Evolutionary conservation across 2,888 invertebrate genomes (phyloP).

Genomic region (Drosophila maculinotata): DNA sequence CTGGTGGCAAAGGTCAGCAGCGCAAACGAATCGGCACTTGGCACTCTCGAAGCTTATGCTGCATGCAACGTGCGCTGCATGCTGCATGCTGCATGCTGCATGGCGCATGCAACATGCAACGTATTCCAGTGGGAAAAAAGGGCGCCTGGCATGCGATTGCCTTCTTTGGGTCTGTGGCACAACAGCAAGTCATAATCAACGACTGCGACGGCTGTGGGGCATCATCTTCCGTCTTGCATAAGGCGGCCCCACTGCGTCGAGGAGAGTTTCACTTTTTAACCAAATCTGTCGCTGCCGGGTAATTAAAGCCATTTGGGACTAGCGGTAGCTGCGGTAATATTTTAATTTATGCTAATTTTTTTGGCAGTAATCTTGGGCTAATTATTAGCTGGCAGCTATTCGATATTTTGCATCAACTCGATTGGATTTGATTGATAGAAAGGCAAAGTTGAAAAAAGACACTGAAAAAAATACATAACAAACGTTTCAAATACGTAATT

Average conservation of each 20-base stretch:
- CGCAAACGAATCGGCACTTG: slow-evolving; percentile 62
- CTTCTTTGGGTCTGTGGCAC: slow-evolving; percentile 73
- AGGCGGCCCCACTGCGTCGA: slow-evolving; percentile 27
- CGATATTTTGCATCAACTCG: too few relatives aligned
- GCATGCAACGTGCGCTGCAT: slow-evolving; percentile 36
- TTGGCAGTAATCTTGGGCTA: slow-evolving; percentile 42
- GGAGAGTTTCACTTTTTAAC: slow-evolving; percentile 69
- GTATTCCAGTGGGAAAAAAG: slow-evolving; percentile 51
- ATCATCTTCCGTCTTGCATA: slow-evolving; percentile 80
- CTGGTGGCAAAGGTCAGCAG: slow-evolving; percentile 70
- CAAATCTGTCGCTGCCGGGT: slow-evolving; percentile 62
- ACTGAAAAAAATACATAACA: not conserved
- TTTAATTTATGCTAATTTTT: slow-evolving; percentile 71
- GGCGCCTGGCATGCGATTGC: slow-evolving; percentile 62
- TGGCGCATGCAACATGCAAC: slow-evolving; percentile 27
- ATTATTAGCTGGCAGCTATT: slow-evolving; percentile 48
- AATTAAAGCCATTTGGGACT: slow-evolving; percentile 61
- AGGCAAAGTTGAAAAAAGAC: slow-evolving; percentile 12
- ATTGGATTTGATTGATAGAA: slow-evolving; percentile 59
- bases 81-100: slow-evolving; percentile 36
- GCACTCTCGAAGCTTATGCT: slow-evolving; percentile 29
- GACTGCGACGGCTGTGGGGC: slow-evolving; percentile 43
- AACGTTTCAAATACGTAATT: not conserved
- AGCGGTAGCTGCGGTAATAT: slow-evolving; percentile 44
- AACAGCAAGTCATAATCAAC: slow-evolving; percentile 61